Evolutionary conservation across 2,888 invertebrate species (phyloP).

Genomic region (Mythimna pallens): DNA sequence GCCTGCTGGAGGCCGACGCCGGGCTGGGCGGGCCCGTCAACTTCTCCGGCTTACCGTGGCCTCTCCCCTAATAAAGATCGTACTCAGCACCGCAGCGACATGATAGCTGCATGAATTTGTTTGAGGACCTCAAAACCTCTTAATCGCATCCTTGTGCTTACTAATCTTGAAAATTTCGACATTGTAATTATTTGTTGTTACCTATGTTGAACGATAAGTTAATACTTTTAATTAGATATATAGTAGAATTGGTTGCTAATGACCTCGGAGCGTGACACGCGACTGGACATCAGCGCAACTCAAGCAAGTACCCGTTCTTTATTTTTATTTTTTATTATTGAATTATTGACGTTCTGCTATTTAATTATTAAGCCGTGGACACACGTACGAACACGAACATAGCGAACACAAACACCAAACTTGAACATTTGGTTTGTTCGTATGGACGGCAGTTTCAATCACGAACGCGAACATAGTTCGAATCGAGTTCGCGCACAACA

Average conservation of each 20-base stretch:
- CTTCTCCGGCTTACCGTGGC: conserved; percentile 96
- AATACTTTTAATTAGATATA: neutral
- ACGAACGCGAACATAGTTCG: no score
- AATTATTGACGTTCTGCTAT: no score
- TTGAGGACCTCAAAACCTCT: conserved; percentile 6
- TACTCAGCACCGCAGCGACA: neutral
- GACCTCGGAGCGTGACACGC: neutral
- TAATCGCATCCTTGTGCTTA: neutral
- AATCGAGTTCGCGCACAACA: no score
- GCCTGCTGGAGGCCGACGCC: conserved; percentile 96
- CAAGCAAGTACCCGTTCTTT: neutral
- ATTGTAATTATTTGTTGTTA: conserved; percentile 1
- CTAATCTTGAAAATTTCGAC: conserved; percentile 5
- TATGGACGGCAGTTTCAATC: no score
- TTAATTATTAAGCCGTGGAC: no score
- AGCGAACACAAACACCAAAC: no score
- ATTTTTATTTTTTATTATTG: conserved; percentile 11
- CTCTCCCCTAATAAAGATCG: conserved; percentile 90
- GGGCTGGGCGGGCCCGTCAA: conserved; percentile 97
- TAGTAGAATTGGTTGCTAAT: neutral
- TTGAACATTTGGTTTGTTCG: no score
- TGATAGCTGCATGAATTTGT: neutral
- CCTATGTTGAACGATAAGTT: neutral
- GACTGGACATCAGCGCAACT: no score
- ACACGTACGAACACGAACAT: no score